A percentile compares a stretch with the other conserved stretches of the same genome.
Conservation (phyloP, 1,140 invertebrate species). For the Neuroterus valhalla region DNA sequence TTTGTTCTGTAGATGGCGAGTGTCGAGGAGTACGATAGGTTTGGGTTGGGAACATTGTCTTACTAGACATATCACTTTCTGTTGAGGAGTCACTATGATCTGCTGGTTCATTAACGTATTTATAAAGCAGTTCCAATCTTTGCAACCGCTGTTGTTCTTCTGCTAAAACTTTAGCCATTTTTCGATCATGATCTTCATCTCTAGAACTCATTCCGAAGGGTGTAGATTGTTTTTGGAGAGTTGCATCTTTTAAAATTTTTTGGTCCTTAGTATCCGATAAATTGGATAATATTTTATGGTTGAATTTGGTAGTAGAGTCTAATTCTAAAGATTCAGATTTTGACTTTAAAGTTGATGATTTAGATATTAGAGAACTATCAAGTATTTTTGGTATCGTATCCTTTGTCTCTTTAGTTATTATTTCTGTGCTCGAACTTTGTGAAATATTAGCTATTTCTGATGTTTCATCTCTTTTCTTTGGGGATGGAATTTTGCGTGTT, state of each 20-base stretch:
- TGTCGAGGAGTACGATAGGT: slow-evolving; percentile 66
- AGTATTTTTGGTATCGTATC: no score
- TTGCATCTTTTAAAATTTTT: neutral
- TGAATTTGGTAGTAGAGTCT: neutral
- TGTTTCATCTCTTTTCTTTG: no score
- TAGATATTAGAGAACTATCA: no score
- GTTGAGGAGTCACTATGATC: slow-evolving; percentile 66
- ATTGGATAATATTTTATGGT: neutral
- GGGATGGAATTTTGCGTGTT: no score
- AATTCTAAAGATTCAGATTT: no score
- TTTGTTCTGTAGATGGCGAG: slow-evolving; percentile 25
- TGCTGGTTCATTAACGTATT: slow-evolving; percentile 39
- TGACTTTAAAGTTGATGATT: no score
- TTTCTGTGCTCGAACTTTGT: no score
- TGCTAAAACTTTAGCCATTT: slow-evolving; percentile 40
- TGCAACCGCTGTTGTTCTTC: slow-evolving; percentile 38
- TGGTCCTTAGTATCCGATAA: slow-evolving; percentile 28
- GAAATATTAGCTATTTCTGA: no score
- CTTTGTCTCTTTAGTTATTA: no score
- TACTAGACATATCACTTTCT: slow-evolving; percentile 68
- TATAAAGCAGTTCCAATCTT: slow-evolving; percentile 9
- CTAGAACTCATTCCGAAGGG: neutral
- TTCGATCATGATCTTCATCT: neutral
- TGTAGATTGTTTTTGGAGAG: neutral
- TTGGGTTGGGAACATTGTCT: slow-evolving; percentile 64